Conservation (phyloP, 2,888 invertebrate genomes). For the Boloria euphrosyne region DNA sequence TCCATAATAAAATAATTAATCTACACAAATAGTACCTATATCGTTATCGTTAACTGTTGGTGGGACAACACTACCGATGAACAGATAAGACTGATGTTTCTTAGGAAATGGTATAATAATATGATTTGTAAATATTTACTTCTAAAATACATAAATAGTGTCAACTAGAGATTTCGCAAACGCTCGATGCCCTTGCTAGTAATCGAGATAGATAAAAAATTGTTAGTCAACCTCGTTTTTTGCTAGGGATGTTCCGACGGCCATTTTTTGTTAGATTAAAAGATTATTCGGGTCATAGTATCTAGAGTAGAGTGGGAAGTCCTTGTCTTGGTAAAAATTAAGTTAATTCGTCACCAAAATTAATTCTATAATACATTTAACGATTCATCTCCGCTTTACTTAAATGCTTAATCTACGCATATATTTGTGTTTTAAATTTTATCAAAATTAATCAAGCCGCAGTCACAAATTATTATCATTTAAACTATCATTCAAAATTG, state of each 20-base stretch:
- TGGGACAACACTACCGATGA: too few relatives aligned
- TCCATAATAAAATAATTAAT: too few relatives aligned
- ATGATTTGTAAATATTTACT: constrained; percentile 6
- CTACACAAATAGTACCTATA: too few relatives aligned
- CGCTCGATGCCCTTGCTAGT: constrained; percentile 49
- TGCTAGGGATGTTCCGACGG: constrained; percentile 64
- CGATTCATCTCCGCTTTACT: too few relatives aligned
- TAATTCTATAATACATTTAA: not conserved
- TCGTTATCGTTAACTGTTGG: too few relatives aligned
- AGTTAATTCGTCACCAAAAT: constrained; percentile 10
- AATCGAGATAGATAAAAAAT: constrained; percentile 50
- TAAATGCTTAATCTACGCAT: too few relatives aligned
- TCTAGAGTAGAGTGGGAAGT: constrained; percentile 50
- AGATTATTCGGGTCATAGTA: constrained; percentile 53
- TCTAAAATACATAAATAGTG: constrained; percentile 15
- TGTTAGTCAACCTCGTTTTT: constrained; percentile 59
- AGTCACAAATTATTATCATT: too few relatives aligned
- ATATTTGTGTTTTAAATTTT: too few relatives aligned
- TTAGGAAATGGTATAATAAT: not conserved
- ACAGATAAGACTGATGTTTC: too few relatives aligned
- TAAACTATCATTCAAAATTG: too few relatives aligned
- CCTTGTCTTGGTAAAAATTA: constrained; percentile 46
- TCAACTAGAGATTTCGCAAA: constrained; percentile 48
- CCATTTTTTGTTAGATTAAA: constrained; percentile 51
- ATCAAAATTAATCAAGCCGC: too few relatives aligned